phyloP scores from a whole-genome alignment of 2,113 vertebrate genomes.

The Cisticola juncidis region DNA sequence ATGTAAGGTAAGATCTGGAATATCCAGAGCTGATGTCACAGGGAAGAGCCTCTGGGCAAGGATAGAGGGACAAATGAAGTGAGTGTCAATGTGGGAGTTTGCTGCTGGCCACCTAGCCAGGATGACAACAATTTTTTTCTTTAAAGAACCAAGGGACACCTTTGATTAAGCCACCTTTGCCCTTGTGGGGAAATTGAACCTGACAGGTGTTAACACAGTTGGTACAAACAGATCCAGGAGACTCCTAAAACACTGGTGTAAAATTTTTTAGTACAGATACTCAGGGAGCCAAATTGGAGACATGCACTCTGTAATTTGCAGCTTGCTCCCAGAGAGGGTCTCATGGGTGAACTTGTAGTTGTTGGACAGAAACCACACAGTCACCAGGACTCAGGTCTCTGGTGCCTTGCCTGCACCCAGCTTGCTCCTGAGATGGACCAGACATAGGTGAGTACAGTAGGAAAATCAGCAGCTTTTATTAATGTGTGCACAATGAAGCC shows the following conservation, averaged over 20 bases:
- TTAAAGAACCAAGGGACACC: neutral
- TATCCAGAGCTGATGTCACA: neutral
- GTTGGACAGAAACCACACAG: fast-evolving
- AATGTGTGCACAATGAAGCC: neutral
- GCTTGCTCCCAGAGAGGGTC: neutral
- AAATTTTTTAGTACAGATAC: neutral
- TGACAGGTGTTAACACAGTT: neutral
- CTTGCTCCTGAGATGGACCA: neutral
- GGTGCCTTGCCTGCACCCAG: neutral
- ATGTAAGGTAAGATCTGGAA: neutral
- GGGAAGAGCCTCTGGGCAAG: neutral
- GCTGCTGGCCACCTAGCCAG: neutral
- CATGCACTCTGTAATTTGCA: neutral
- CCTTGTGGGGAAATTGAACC: neutral
- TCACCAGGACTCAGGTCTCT: neutral
- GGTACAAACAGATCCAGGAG: neutral
- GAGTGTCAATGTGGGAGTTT: neutral
- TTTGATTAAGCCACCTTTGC: neutral
- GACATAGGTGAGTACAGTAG: fast-evolving
- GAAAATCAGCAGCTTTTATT: neutral
- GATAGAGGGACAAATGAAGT: neutral
- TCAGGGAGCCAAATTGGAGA: neutral
- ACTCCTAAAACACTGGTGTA: neutral
- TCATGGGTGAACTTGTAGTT: neutral
- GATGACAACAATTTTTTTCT: neutral